A percentile compares a stretch with the other conserved stretches of the same genome.
phyloP scores from a whole-genome alignment of 1,140 invertebrate species.

The Onthophagus taurus region DNA sequence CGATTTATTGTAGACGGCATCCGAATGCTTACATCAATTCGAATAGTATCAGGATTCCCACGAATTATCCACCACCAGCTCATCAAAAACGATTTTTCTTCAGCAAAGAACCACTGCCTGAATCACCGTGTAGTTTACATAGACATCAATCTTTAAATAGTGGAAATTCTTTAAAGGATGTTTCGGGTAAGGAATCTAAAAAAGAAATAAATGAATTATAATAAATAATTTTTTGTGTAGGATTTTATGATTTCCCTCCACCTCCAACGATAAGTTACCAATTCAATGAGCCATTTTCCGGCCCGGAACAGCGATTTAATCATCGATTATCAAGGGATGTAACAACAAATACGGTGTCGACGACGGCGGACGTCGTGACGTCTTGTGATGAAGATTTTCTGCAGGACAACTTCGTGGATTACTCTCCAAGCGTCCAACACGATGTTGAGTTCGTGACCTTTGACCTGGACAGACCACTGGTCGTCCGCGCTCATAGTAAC shows the following conservation, averaged over 20 bases:
- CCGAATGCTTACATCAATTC: slow-evolving; percentile 37
- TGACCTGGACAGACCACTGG: slow-evolving; percentile 35
- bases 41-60: slow-evolving; percentile 31
- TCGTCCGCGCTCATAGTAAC: slow-evolving; percentile 30
- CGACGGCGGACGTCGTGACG: slow-evolving; percentile 37
- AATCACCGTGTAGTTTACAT: slow-evolving; percentile 37
- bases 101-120: slow-evolving; percentile 39
- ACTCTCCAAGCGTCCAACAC: slow-evolving; percentile 32
- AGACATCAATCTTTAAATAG: slow-evolving; percentile 38
- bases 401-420: slow-evolving; percentile 33
- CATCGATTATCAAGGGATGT: slow-evolving; percentile 34
- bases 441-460: slow-evolving; percentile 39
- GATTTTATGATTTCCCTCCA: slow-evolving; percentile 46
- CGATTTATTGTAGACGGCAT: slow-evolving; percentile 35
- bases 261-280: slow-evolving; percentile 40
- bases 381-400: slow-evolving; percentile 31
- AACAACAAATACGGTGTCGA: slow-evolving; percentile 36
- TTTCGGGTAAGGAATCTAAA: too few relatives aligned
- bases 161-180: slow-evolving; percentile 45
- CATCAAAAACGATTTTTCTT: slow-evolving; percentile 44
- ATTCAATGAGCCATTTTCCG: slow-evolving; percentile 32
- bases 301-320: slow-evolving; percentile 17
- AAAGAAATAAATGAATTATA: too few relatives aligned
- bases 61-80: slow-evolving; percentile 34
- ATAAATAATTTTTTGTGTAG: too few relatives aligned